These are phyloP conservation scores for Papilio helenus DNA, from an alignment of 1,140 invertebrate species.

Conservation along the genomic window DNA sequence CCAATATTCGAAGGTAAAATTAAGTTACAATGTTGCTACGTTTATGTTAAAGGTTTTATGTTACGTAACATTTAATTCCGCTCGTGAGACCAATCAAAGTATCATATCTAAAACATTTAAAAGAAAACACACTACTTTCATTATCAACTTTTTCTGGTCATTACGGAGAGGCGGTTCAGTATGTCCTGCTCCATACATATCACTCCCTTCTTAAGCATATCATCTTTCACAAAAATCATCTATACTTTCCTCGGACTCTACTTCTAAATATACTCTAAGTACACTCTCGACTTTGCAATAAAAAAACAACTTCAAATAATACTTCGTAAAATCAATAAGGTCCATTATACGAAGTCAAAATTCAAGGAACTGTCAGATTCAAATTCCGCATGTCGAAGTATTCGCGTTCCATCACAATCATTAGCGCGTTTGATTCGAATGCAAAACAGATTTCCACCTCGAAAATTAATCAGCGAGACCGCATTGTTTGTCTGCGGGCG, in stretches of 20 bases:
- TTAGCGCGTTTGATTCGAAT: constrained; percentile 62
- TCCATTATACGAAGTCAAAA: constrained; percentile 11
- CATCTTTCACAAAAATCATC: too few species aligned
- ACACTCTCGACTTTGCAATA: neutral
- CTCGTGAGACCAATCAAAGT: too few species aligned
- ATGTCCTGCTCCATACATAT: too few species aligned
- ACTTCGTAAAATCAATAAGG: neutral
- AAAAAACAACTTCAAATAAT: constrained; percentile 12
- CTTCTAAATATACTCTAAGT: neutral
- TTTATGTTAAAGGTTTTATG: too few species aligned
- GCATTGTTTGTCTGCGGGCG: constrained; percentile 32
- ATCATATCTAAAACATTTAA: too few species aligned
- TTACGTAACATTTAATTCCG: too few species aligned
- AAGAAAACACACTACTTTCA: too few species aligned
- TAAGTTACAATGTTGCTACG: neutral
- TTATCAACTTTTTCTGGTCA: too few species aligned
- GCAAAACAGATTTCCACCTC: constrained; percentile 74
- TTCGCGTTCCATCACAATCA: constrained; percentile 48
- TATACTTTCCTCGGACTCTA: too few species aligned
- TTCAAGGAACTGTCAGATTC: constrained; percentile 40
- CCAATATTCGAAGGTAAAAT: neutral
- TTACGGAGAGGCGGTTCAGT: too few species aligned
- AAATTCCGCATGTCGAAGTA: constrained; percentile 13
- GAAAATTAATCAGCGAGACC: constrained; percentile 73
- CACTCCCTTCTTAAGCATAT: too few species aligned